These are phyloP conservation scores for Caenorhabditis sp. DNA, from an alignment of 2,888 invertebrate species.

Conservation along the genomic window DNA sequence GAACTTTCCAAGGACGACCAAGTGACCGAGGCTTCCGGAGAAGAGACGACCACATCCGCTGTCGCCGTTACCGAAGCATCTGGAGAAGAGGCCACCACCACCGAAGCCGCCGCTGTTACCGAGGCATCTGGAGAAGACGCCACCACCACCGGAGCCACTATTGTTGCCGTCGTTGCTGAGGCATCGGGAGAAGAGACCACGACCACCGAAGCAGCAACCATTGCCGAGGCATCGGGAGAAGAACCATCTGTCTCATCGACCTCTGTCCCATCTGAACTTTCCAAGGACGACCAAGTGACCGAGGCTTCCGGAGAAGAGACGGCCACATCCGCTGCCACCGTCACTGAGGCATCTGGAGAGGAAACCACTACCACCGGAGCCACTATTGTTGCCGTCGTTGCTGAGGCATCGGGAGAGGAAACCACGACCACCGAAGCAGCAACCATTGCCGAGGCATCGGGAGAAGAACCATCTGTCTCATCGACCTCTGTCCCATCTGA, in stretches of 20 bases:
- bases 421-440: conserved; percentile 35
- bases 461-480: conserved; percentile 18
- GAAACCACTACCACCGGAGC: conserved; percentile 40
- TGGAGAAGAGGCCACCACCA: conserved; percentile 38
- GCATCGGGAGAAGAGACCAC: conserved; percentile 6
- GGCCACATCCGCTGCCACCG: conserved; percentile 25
- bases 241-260: conserved; percentile 18
- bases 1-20: conserved; percentile 57
- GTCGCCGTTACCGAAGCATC: conserved; percentile 32
- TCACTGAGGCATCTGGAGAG: conserved; percentile 49
- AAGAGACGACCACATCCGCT: conserved; percentile 35
- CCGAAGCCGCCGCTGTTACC: conserved; percentile 28
- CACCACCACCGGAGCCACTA: conserved; percentile 21
- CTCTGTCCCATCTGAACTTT: conserved; percentile 8
- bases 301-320: conserved; percentile 46
- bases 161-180: conserved; percentile 1
- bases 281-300: conserved; percentile 18
- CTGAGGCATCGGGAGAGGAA: conserved; percentile 52
- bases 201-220: not conserved
- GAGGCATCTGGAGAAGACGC: conserved; percentile 40
- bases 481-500: conserved; percentile 23
- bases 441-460: conserved; percentile 26
- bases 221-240: conserved; percentile 18
- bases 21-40: conserved; percentile 33
- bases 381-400: conserved; percentile 21